Evolutionary conservation across 2,888 invertebrate genomes (phyloP), one percentile per base, ranked within the genome.

Genomic region (Epirrhoe alternata): DNA sequence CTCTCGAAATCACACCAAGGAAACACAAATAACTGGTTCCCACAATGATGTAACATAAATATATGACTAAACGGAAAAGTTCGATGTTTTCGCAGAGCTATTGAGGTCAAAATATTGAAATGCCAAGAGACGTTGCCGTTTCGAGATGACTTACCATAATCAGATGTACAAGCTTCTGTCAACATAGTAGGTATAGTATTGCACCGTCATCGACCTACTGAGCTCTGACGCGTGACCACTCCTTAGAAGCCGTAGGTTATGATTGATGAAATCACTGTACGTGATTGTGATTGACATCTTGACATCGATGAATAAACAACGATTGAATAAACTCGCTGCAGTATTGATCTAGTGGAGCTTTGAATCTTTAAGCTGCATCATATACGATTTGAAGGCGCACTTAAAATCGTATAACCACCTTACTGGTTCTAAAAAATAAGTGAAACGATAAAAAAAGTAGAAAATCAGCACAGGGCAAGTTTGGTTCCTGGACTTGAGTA

Each of bases 201-300:
- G 72, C 74, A 69, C 72, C 73, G 74, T 78, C 78, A 75, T 67
- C 72, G 72, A 70, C 72, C 73, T 72, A 74, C 73, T 75, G 66
- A 64, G 54, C 54, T 56, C 71, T 77, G 74, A 78, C 76, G 77
- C 69, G 56, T 45, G 49, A 50, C 51, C 33, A 55, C 51, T 30
- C 45, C 55, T 45, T 53, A 54, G 70, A 58, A 61, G 30, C 60
- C 33, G 55, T 35, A 47, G 54, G 35, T 7, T 35, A 35, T 35
- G 45, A 59, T 53, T 54, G 45, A 49, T 47, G 54, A 63, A 61
- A 66, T 53, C 61, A 45, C 16, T 30, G 24, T 58, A 35, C 10
- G 35, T 10, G 35, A 24, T 45, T 45, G 35, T 35, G 35, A 12
- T 45, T 45, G 63, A 56, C 57, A 35, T 35, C 45, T 14, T 45